phyloP scores from a whole-genome alignment of 2,888 invertebrate genomes.

The Perdita meconis region DNA sequence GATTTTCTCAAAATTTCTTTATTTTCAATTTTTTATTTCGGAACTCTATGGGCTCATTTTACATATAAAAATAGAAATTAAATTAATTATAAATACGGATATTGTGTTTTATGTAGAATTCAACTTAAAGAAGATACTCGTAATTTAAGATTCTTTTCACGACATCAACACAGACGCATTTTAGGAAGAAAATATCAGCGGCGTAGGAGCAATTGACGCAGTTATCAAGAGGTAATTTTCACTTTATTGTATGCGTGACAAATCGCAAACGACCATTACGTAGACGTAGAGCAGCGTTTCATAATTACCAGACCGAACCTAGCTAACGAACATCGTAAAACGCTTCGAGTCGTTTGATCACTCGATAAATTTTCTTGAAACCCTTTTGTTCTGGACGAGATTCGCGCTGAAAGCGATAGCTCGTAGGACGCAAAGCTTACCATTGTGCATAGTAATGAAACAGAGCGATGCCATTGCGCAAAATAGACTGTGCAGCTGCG shows the following conservation, averaged over 20 bases:
- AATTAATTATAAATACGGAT: no score
- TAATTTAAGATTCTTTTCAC: neutral
- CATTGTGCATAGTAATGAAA: conserved; percentile 23
- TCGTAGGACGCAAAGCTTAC: neutral
- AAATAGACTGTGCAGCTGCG: conserved; percentile 36
- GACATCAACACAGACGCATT: conserved; percentile 7
- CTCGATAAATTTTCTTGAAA: conserved; percentile 45
- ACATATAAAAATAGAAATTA: no score
- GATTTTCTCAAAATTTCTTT: no score
- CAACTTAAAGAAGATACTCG: neutral
- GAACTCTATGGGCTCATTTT: no score
- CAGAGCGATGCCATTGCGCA: conserved; percentile 30
- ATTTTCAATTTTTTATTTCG: no score
- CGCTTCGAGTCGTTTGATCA: conserved; percentile 9
- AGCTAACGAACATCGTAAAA: conserved; percentile 1
- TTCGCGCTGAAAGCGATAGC: neutral
- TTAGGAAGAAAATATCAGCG: neutral
- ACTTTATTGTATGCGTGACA: neutral
- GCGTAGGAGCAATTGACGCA: neutral
- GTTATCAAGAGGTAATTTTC: conserved; percentile 4
- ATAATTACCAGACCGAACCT: conserved; percentile 9
- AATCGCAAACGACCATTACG: neutral
- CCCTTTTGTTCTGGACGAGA: conserved; percentile 24
- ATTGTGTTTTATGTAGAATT: no score
- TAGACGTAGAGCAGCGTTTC: neutral